These are phyloP conservation scores for Gymnosoma rotundatum DNA, from an alignment of 2,888 invertebrate species.

Conservation along the genomic window DNA sequence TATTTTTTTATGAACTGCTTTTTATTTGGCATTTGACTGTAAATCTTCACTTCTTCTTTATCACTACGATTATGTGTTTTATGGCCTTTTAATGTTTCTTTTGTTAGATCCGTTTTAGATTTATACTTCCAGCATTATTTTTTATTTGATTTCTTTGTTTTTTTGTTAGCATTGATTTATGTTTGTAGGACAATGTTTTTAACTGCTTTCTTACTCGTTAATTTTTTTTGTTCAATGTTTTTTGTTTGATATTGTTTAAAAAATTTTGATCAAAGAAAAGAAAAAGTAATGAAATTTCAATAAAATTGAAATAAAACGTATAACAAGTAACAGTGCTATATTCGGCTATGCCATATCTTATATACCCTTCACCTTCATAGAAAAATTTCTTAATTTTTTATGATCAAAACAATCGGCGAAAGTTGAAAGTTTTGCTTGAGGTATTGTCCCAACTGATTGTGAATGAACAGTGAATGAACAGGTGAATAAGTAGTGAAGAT, in stretches of 20 bases:
- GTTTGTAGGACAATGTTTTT: constrained; percentile 26
- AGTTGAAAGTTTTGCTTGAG: too few species aligned
- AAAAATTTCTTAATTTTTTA: too few species aligned
- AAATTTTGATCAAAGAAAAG: not conserved
- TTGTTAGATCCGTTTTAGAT: constrained; percentile 61
- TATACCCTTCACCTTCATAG: too few species aligned
- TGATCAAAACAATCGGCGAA: too few species aligned
- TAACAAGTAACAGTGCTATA: too few species aligned
- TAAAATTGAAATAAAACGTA: not conserved
- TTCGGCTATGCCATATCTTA: too few species aligned
- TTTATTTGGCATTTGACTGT: constrained; percentile 51
- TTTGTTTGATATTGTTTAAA: not conserved
- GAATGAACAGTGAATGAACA: too few species aligned
- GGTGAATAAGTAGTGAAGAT: too few species aligned
- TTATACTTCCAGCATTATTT: constrained; percentile 14
- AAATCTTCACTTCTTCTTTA: constrained; percentile 40
- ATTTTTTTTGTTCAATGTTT: not conserved
- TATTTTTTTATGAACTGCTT: constrained; percentile 38
- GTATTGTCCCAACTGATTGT: too few species aligned
- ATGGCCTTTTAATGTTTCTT: constrained; percentile 60
- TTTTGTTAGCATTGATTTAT: constrained; percentile 49
- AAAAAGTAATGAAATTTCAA: not conserved
- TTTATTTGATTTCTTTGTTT: constrained; percentile 15
- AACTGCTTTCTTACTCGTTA: not conserved
- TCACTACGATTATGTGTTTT: constrained; percentile 36